A percentile compares a stretch with the other conserved stretches of the same genome.
Evolutionary conservation across 2,113 vertebrate species (phyloP).

Genomic region (Sinosuthora webbiana): DNA sequence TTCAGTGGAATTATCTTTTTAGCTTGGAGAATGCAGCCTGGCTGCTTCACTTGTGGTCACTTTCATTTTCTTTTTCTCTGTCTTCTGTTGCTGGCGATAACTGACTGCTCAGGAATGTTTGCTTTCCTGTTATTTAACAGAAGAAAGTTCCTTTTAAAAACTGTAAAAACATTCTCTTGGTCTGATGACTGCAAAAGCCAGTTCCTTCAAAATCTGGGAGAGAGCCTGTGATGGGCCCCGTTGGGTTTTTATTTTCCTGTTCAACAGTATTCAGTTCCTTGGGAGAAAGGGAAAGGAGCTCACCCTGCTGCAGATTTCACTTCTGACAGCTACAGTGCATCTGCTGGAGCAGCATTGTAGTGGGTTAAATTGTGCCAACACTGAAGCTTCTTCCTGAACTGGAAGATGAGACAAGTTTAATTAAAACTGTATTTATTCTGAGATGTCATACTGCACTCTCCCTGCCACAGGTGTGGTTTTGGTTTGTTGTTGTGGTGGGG

Average conservation of each 20-base stretch:
- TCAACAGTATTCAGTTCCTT: background rate
- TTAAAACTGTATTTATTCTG: background rate
- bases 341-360: background rate
- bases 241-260: background rate
- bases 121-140: background rate
- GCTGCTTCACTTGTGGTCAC: background rate
- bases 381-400: background rate
- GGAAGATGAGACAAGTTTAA: background rate
- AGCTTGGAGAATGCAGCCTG: background rate
- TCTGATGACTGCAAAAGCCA: background rate
- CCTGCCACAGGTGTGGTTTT: background rate
- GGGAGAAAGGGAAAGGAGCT: background rate
- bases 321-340: background rate
- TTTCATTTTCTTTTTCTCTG: slow-evolving; percentile 45
- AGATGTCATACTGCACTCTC: background rate
- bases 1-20: background rate
- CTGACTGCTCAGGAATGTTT: background rate
- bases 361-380: background rate
- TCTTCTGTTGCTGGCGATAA: background rate
- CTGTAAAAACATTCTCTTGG: background rate
- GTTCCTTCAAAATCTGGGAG: background rate
- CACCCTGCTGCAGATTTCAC: background rate
- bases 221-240: background rate
- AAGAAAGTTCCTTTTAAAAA: background rate
- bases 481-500: background rate